Evolutionary conservation across 2,888 invertebrate genomes (phyloP), one percentile per base, ranked within the genome.

Genomic region (Lydus trimaculatus): DNA sequence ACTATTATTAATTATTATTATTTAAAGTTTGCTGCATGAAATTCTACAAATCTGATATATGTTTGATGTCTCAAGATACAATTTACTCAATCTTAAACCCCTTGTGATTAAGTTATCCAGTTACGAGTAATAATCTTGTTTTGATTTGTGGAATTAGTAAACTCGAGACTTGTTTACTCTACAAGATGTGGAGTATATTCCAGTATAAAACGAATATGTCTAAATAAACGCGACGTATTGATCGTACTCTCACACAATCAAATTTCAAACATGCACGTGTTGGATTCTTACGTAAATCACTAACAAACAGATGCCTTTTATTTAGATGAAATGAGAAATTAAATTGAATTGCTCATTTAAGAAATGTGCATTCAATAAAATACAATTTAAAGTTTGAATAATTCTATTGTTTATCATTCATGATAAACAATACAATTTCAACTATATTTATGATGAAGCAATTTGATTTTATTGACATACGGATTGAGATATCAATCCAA

Each of bases 391-490:
- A n/a, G n/a, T n/a, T n/a, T n/a, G n/a, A n/a, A n/a, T n/a, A n/a
- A n/a, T 13, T 36, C 15, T 13, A 28, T 13, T 36, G 13, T 13
- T 36, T 11, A 36, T 36, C 13, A 36, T 36, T 73, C 75, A 74
- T 73, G 69, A 71, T 72, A 70, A n/a, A n/a, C 66, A 72, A 64
- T 39, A 48, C 33, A 66, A 62, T 82, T 81, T 77, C 77, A 75
- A 76, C 81, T 81, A n/a, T n/a, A n/a, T 81, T 83, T 82, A 82
- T 80, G 81, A 80, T 76, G 69, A 76, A 73, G 77, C 80, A 77
- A 79, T 83, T 82, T 76, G 72, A 70, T 81, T 83, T 83, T 82
- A 84, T 83, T 79, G 81, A 78, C 78, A 78, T 76, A 78, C 79
- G 79, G 76, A 79, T 80, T 79, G 80, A 81, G 82, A 80, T 82